A percentile compares a stretch with the other conserved stretches of the same genome.
Conservation (phyloP, 1,140 invertebrate genomes). For the Aphis gossypii region DNA sequence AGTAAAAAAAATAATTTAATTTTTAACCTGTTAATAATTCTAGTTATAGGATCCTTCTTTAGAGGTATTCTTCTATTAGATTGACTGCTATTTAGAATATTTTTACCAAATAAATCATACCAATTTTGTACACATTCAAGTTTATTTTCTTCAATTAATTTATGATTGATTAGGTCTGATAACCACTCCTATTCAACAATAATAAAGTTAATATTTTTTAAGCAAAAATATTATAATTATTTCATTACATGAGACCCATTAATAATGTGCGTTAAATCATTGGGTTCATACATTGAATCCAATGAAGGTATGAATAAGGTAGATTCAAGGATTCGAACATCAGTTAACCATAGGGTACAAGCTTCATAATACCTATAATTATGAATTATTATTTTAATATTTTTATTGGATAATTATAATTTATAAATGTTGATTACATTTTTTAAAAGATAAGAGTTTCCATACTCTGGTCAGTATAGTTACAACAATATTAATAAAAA, state of each 20-base stretch:
- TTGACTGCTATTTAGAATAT: background rate
- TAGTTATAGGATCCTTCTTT: conserved; percentile 59
- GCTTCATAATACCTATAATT: conserved; percentile 69
- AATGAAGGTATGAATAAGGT: conserved; percentile 75
- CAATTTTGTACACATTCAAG: conserved; percentile 66
- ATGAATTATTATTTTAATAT: background rate
- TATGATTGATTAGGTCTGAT: conserved; percentile 74
- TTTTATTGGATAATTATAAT: background rate
- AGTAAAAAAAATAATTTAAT: background rate
- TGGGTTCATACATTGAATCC: conserved; percentile 75
- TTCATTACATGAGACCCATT: conserved; percentile 67
- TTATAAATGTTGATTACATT: background rate
- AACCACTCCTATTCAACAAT: conserved; percentile 67
- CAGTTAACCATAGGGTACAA: conserved; percentile 79
- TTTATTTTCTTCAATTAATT: conserved; percentile 67
- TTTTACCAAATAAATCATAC: conserved; percentile 63
- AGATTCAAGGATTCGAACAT: conserved; percentile 75
- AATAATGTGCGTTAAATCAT: conserved; percentile 67
- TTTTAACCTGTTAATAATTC: conserved; percentile 64
- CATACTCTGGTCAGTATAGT: background rate
- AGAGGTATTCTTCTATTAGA: conserved; percentile 34
- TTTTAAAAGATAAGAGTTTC: background rate
- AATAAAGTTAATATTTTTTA: background rate
- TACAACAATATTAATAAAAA: background rate
- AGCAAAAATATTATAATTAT: background rate